These are phyloP conservation scores for Cyphomyrmex costatus DNA, from an alignment of 1,140 invertebrate genomes.

Conservation along the genomic window DNA sequence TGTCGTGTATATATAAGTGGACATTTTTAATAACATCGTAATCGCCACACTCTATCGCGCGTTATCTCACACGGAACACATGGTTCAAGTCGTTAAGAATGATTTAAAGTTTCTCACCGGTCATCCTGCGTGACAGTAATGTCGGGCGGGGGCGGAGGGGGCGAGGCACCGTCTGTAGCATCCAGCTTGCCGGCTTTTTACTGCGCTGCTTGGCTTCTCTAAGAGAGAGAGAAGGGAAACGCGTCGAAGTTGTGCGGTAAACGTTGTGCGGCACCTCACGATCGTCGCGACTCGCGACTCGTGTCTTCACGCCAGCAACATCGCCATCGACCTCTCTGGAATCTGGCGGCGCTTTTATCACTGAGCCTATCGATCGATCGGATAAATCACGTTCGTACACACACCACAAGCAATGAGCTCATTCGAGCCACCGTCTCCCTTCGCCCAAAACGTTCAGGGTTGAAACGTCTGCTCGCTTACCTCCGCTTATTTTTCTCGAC, in stretches of 20 bases:
- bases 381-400: slow-evolving; percentile 16
- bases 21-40: slow-evolving; percentile 8
- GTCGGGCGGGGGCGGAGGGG: slow-evolving; percentile 84
- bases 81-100: slow-evolving; percentile 28
- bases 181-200: slow-evolving; percentile 86
- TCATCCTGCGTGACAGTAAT: slow-evolving; percentile 86
- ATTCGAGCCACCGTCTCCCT: slow-evolving; percentile 12
- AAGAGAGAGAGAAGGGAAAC: background rate
- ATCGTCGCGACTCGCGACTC: background rate
- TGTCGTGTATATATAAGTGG: background rate
- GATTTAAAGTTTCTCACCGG: slow-evolving; percentile 79
- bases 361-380: slow-evolving; percentile 7
- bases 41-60: background rate
- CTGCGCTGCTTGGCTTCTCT: slow-evolving; percentile 62
- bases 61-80: background rate
- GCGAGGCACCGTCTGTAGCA: slow-evolving; percentile 86
- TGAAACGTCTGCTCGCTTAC: background rate
- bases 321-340: slow-evolving; percentile 15
- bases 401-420: slow-evolving; percentile 40
- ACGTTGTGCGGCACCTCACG: background rate
- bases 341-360: slow-evolving; percentile 40
- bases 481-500: no score
- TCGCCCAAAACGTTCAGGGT: background rate
- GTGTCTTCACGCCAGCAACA: slow-evolving; percentile 55
- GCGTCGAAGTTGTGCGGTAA: background rate